A percentile compares a stretch with the other conserved stretches of the same genome.
phyloP scores from a whole-genome alignment of 2,113 vertebrate genomes.

The Nothoprocta perdicaria region DNA sequence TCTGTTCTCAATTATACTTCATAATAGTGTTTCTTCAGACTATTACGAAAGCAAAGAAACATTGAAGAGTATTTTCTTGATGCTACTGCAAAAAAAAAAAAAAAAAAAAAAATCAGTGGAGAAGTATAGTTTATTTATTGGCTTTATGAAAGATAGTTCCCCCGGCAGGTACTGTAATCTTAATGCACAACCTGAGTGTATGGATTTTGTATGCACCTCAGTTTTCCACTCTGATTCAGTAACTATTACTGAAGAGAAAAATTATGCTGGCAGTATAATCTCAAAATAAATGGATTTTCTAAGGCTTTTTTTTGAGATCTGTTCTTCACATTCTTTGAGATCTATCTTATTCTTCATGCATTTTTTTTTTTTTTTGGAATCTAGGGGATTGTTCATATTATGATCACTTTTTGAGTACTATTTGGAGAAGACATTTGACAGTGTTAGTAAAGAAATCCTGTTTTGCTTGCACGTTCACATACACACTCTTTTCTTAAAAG shows the following conservation, averaged over 20 bases:
- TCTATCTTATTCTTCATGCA: too few relatives aligned
- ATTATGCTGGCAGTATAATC: background rate
- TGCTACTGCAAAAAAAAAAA: background rate
- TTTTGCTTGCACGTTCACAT: background rate
- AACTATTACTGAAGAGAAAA: background rate
- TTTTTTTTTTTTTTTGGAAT: background rate
- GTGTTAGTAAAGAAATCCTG: background rate
- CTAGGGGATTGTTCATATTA: background rate
- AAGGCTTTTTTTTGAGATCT: background rate
- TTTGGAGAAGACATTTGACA: background rate
- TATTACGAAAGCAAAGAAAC: background rate
- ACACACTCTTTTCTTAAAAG: background rate
- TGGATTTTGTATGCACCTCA: background rate
- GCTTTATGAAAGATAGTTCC: background rate
- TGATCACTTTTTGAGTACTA: rapidly evolving
- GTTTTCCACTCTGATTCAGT: background rate
- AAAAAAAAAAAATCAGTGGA: background rate
- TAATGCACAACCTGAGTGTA: background rate
- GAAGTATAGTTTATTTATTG: background rate
- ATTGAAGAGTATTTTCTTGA: background rate
- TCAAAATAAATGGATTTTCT: background rate
- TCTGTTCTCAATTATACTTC: background rate
- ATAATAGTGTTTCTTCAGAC: background rate
- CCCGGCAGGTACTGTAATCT: background rate
- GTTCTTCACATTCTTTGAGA: too few relatives aligned